Base-by-base conservation (phyloP, 2,797 vertebrate species). In the Valencia hispanica region DNA sequence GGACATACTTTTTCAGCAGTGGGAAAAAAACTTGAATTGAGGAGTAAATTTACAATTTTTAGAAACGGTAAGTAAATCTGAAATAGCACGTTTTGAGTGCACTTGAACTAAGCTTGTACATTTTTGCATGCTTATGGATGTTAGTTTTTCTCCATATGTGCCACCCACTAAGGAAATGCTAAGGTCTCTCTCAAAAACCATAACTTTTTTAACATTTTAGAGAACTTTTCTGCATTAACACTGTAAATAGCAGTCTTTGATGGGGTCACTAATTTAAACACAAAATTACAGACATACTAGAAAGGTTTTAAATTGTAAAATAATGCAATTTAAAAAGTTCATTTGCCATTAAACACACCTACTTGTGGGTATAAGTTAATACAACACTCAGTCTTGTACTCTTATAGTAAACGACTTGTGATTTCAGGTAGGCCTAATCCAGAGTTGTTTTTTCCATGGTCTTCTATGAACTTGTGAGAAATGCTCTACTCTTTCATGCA, bases 41-140 rank as follows among this genome's bases (percentile, higher is more conserved):
- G 75, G 75, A 47, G 34, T 79, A 75, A 68, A 63, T 76, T 79
- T 48, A 72, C 73, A 80, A 45, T 72, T 73, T 20, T 79, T 34
- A 79, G 69, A 79, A 1, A 82, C 73, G 90, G 93, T 94, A 87
- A 94, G 93, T 94, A 91, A 79, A 83, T 74, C 43, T 70, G n/a
- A 80, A 73, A 80, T 18, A 27, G 65, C 25, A 45, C 41, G 43
- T 25, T 39, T 39, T 69, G 34, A 45, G 27, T 77, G 68, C 68
- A 68, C 39, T 82, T 80, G 51, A 74, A 15, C 30, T 79, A n/a
- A 66, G 34, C 6, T 55, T 27, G 53, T 43, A 66, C 45, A 41
- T 73, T 47, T 81, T 66, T 86, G 72, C 41, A 51, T 72, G 39
- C 30, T 69, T 15, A 20, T 59, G 27, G 1, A 34, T 22, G 50